A percentile compares a stretch with the other conserved stretches of the same genome.
phyloP scores from a whole-genome alignment of 2,797 vertebrate species.

The Microhierax caerulescens region DNA sequence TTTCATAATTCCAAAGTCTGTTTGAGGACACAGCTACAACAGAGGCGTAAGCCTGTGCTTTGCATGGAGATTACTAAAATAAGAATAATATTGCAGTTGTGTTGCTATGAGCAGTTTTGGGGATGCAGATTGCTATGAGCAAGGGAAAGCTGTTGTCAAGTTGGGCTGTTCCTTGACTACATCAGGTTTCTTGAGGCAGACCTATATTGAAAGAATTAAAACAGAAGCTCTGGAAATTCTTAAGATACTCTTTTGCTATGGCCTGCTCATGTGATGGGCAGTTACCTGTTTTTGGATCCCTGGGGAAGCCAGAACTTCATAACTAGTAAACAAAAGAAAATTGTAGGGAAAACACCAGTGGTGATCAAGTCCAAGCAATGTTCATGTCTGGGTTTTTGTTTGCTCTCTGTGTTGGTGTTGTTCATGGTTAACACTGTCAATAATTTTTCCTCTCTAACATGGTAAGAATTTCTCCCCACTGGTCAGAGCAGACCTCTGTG shows the following conservation, averaged over 20 bases:
- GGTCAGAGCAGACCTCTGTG: not conserved
- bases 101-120: slow-evolving; percentile 24
- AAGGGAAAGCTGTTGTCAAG: not conserved
- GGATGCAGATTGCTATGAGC: not conserved
- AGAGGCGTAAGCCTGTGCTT: slow-evolving; percentile 1
- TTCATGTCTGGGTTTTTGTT: not conserved
- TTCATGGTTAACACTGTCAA: not conserved
- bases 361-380: not conserved
- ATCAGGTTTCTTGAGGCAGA: not conserved
- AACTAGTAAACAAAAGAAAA: not conserved
- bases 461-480: not conserved
- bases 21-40: not conserved
- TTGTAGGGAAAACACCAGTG: not conserved
- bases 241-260: not conserved
- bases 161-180: not conserved
- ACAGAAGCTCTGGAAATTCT: not conserved
- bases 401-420: not conserved
- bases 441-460: not conserved
- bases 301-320: not conserved
- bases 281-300: not conserved
- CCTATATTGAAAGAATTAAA: not conserved
- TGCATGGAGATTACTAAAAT: slow-evolving; percentile 31
- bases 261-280: not conserved
- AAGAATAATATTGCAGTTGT: slow-evolving; percentile 9
- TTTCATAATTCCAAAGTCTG: slow-evolving; percentile 31